These are phyloP conservation scores for Neopelma chrysocephalum DNA, from an alignment of 2,797 vertebrate genomes.

Conservation along the genomic window DNA sequence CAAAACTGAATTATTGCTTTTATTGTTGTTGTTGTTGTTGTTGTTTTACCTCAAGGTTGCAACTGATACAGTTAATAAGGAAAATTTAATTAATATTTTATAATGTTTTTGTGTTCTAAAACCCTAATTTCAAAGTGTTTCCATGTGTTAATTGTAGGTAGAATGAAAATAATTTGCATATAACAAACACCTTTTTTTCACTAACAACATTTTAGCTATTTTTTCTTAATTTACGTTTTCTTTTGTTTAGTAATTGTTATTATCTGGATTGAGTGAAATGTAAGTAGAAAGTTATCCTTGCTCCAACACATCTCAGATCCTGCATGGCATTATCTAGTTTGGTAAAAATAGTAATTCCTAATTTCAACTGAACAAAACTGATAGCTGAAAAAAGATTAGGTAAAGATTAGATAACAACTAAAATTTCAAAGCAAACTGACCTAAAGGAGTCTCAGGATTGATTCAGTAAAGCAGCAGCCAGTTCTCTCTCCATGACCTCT, in stretches of 20 bases:
- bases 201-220: background rate
- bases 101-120: background rate
- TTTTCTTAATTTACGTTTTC: background rate
- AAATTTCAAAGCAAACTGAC: background rate
- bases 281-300: background rate
- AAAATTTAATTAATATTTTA: background rate
- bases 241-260: background rate
- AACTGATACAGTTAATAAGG: background rate
- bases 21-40: background rate
- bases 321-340: background rate
- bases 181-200: background rate
- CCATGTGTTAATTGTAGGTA: background rate
- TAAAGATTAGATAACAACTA: background rate
- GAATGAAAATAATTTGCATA: background rate
- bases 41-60: background rate
- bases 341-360: background rate
- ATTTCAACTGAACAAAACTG: background rate
- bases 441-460: background rate
- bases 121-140: background rate
- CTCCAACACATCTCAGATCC: background rate
- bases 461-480: background rate
- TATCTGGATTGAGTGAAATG: background rate
- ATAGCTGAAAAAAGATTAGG: background rate
- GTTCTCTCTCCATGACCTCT: background rate
- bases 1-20: background rate